Percentiles rank a stretch among this genome's conserved stretches.
Evolutionary conservation across 1,140 invertebrate genomes (phyloP).

Genomic region (Akabosia matsudoensis): DNA sequence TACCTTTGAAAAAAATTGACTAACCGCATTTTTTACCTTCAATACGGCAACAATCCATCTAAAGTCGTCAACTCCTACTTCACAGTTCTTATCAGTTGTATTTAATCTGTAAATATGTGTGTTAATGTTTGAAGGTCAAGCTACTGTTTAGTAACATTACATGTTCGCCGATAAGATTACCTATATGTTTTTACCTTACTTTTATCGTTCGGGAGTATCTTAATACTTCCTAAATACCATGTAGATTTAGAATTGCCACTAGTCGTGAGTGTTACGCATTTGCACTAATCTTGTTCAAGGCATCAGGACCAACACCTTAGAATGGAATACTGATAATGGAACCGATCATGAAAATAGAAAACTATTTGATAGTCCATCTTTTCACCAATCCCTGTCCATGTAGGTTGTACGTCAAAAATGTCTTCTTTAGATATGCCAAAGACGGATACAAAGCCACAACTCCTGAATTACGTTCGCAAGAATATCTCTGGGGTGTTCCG

Average conservation of each 20-base stretch:
- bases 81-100: not conserved
- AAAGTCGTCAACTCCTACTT: not conserved
- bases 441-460: not conserved
- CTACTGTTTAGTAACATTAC: slow-evolving; percentile 12
- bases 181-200: too few relatives aligned
- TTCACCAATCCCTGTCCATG: not conserved
- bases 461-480: slow-evolving; percentile 9
- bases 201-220: not conserved
- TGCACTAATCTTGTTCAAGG: not conserved
- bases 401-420: not conserved
- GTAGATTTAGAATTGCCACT: not conserved
- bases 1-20: too few relatives aligned
- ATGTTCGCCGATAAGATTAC: slow-evolving; percentile 3
- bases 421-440: slow-evolving; percentile 10
- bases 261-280: not conserved
- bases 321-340: not conserved
- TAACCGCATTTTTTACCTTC: too few relatives aligned
- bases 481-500: not conserved
- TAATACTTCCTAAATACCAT: slow-evolving; percentile 18
- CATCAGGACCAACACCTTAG: slow-evolving; percentile 15
- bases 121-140: slow-evolving; percentile 7
- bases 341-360: not conserved
- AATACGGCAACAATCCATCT: too few relatives aligned
- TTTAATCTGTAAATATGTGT: not conserved
- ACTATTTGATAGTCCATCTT: too few relatives aligned